phyloP scores from a whole-genome alignment of 2,888 invertebrate species.

The Pyrrhia umbra region DNA sequence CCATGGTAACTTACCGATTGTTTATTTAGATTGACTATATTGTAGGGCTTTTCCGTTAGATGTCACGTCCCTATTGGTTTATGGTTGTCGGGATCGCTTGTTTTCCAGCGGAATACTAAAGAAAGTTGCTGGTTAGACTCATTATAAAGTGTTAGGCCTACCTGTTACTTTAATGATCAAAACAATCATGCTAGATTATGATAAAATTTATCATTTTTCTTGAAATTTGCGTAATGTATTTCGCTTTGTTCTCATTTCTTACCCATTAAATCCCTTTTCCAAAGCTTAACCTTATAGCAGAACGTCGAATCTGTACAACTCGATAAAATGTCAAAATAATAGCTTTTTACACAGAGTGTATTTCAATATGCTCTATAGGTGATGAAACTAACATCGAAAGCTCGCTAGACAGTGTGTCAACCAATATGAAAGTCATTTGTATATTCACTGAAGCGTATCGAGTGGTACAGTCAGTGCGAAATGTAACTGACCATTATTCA shows the following conservation, averaged over 20 bases:
- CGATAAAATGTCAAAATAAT: too few species aligned
- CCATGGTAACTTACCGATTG: constrained; percentile 68
- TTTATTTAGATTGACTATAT: constrained; percentile 70
- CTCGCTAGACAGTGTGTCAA: constrained; percentile 41
- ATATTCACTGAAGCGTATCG: constrained; percentile 63
- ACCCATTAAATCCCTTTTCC: too few species aligned
- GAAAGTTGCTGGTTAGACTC: constrained; percentile 21
- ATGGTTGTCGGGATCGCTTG: constrained; percentile 27
- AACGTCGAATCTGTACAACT: background rate
- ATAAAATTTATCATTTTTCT: too few species aligned
- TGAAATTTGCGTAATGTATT: too few species aligned
- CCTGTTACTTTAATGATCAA: background rate
- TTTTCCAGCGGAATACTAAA: constrained; percentile 29
- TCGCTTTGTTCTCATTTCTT: too few species aligned
- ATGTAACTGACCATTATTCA: constrained; percentile 5
- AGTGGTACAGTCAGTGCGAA: constrained; percentile 7
- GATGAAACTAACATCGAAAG: constrained; percentile 47
- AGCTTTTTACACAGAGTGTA: too few species aligned
- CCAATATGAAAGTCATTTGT: constrained; percentile 70
- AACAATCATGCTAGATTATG: too few species aligned
- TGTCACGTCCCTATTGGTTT: constrained; percentile 50
- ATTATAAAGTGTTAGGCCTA: background rate
- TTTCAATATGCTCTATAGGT: constrained; percentile 21
- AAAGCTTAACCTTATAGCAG: too few species aligned
- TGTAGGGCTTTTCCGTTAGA: constrained; percentile 55